Evolutionary conservation across 2,888 invertebrate genomes (phyloP).

Genomic region (Polymixis flavicincta): DNA sequence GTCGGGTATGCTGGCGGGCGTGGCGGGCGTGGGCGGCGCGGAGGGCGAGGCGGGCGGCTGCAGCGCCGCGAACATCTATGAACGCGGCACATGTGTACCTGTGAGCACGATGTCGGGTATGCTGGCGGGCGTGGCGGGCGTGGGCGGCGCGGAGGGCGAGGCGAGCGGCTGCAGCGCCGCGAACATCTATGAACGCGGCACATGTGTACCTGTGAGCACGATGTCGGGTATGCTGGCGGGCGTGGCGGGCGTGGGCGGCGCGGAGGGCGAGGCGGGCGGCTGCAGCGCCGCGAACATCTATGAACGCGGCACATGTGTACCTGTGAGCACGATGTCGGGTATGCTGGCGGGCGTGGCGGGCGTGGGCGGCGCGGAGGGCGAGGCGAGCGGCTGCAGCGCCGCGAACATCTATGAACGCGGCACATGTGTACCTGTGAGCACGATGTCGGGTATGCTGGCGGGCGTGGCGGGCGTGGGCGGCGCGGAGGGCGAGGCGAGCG

Average conservation of each 20-base stretch:
- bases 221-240: too few species aligned
- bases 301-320: too few species aligned
- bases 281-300: too few species aligned
- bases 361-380: constrained; percentile 90
- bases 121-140: constrained; percentile 80
- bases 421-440: constrained; percentile 32
- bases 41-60: too few species aligned
- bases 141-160: constrained; percentile 16
- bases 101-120: constrained; percentile 1
- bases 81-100: too few species aligned
- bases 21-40: not conserved
- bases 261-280: too few species aligned
- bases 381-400: not conserved
- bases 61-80: too few species aligned
- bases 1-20: too few species aligned
- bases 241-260: too few species aligned
- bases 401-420: not conserved
- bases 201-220: too few species aligned
- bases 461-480: constrained; percentile 3
- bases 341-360: constrained; percentile 78
- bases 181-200: too few species aligned
- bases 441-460: constrained; percentile 5
- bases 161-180: not conserved
- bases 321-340: constrained; percentile 40
- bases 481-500: constrained; percentile 63